phyloP scores from a whole-genome alignment of 1,140 invertebrate species.

The Laupala kohalensis region DNA sequence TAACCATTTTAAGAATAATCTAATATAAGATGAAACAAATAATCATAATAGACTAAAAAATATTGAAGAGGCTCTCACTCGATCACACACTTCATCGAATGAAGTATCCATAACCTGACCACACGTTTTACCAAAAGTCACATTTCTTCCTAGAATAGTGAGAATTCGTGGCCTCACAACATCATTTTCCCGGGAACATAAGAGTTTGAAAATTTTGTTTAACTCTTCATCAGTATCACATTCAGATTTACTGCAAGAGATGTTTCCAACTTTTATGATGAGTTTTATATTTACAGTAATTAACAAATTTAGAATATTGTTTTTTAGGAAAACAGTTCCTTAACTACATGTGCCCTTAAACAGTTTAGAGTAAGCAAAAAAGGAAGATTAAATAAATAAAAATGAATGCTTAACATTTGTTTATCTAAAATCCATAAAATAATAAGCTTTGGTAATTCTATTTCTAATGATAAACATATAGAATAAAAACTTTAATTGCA shows the following conservation, averaged over 20 bases:
- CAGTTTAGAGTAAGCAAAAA: too few relatives aligned
- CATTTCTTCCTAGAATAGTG: constrained; percentile 74
- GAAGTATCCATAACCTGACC: constrained; percentile 79
- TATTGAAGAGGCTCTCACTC: constrained; percentile 43
- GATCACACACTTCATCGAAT: constrained; percentile 82
- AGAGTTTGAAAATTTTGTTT: constrained; percentile 76
- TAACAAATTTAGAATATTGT: too few relatives aligned
- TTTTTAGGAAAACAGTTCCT: too few relatives aligned
- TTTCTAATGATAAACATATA: too few relatives aligned
- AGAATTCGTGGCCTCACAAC: constrained; percentile 68
- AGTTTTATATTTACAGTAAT: too few relatives aligned
- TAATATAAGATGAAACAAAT: background rate
- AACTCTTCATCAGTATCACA: constrained; percentile 50
- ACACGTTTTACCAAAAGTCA: constrained; percentile 80
- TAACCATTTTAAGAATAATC: background rate
- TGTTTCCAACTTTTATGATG: too few relatives aligned
- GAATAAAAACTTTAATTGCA: too few relatives aligned
- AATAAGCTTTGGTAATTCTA: too few relatives aligned
- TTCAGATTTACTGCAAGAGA: constrained; percentile 40
- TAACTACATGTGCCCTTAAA: too few relatives aligned
- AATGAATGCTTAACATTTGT: too few relatives aligned
- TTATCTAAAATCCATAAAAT: too few relatives aligned
- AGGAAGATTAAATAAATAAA: too few relatives aligned
- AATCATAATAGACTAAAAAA: background rate
- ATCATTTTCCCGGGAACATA: constrained; percentile 84